A percentile compares a stretch with the other conserved stretches of the same genome.
Evolutionary conservation across 2,113 vertebrate genomes (phyloP).

Genomic region (Puma concolor): DNA sequence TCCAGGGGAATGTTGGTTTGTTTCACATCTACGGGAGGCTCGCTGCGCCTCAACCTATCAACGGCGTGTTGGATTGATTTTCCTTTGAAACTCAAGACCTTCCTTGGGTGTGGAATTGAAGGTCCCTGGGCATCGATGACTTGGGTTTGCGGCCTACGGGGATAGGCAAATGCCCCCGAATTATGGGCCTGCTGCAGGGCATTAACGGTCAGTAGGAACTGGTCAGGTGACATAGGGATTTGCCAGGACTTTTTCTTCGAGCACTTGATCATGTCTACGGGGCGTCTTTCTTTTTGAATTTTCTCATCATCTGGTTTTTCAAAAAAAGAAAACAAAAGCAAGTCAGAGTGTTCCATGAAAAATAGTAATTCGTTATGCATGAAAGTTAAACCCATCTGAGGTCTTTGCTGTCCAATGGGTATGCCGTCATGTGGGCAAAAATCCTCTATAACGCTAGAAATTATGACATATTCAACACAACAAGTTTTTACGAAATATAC

Average conservation of each 20-base stretch:
- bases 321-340: constrained; percentile 49
- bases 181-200: constrained; percentile 75
- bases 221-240: constrained; percentile 70
- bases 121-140: constrained; percentile 81
- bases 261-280: constrained; percentile 56
- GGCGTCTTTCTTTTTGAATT: background rate
- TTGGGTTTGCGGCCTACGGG: constrained; percentile 67
- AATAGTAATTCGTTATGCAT: background rate
- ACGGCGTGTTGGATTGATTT: constrained; percentile 1
- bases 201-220: constrained; percentile 84
- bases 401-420: background rate
- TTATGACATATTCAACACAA: background rate
- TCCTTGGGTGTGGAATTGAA: background rate
- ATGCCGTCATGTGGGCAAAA: background rate
- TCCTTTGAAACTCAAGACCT: background rate
- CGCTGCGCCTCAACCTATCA: background rate
- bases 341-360: background rate
- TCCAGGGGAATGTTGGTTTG: constrained; percentile 77
- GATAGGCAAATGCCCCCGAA: constrained; percentile 61
- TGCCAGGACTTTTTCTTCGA: constrained; percentile 75
- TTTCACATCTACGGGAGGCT: constrained; percentile 39
- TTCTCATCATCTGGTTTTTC: background rate
- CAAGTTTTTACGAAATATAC: background rate
- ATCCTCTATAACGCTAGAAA: background rate
- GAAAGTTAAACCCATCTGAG: background rate